These are phyloP conservation scores for Hoplias malabaricus DNA, from an alignment of 2,113 vertebrate genomes.

Conservation along the genomic window DNA sequence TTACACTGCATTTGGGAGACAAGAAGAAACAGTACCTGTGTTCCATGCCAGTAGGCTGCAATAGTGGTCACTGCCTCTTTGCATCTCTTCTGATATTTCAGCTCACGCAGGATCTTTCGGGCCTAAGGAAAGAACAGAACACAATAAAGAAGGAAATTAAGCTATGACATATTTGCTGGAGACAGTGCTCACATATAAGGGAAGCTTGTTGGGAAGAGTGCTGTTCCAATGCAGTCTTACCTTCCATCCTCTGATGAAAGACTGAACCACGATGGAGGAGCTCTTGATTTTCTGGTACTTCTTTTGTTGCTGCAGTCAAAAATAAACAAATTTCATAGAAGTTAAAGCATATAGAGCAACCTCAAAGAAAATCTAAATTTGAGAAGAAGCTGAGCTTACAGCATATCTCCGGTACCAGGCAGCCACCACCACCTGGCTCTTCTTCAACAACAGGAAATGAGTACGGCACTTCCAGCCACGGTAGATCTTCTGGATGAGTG, in stretches of 20 bases:
- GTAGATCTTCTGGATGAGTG: slow-evolving; percentile 95
- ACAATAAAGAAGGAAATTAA: neutral
- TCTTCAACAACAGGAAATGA: slow-evolving; percentile 88
- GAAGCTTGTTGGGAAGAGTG: too few relatives aligned
- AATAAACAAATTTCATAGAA: too few relatives aligned
- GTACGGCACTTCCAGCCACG: slow-evolving; percentile 91
- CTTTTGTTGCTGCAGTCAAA: slow-evolving; percentile 85
- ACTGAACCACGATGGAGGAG: slow-evolving; percentile 86
- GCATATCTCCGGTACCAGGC: slow-evolving; percentile 90
- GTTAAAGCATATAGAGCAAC: too few relatives aligned
- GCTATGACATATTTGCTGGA: too few relatives aligned
- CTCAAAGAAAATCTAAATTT: too few relatives aligned
- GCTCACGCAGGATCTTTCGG: slow-evolving; percentile 86
- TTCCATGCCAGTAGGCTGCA: slow-evolving; percentile 91
- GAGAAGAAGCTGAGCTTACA: slow-evolving; percentile 69
- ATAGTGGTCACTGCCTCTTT: slow-evolving; percentile 90
- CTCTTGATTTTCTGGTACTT: slow-evolving; percentile 86
- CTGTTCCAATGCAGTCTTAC: slow-evolving; percentile 65
- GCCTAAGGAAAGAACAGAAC: slow-evolving; percentile 71
- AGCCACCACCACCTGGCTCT: slow-evolving; percentile 88
- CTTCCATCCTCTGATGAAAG: slow-evolving; percentile 96
- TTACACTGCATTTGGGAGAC: neutral
- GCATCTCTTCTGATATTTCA: slow-evolving; percentile 93
- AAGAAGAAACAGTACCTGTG: slow-evolving; percentile 78
- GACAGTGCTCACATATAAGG: too few relatives aligned